Conservation (phyloP, 2,888 invertebrate species). For the Stenoptilia bipunctidactyla region DNA sequence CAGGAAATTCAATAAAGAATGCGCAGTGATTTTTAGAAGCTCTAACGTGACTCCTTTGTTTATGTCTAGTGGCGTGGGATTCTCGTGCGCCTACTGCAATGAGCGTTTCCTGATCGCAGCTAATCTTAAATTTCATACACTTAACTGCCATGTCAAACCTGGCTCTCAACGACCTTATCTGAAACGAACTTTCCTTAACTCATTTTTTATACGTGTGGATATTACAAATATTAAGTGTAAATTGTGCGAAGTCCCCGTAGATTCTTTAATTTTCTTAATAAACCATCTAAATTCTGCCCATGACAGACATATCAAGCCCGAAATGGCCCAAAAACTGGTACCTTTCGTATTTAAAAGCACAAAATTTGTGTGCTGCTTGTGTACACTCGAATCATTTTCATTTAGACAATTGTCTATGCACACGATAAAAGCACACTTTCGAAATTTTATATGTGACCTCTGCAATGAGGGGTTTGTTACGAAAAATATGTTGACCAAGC, state of each 20-base stretch:
- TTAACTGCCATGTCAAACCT: slow-evolving; percentile 19
- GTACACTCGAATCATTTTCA: neutral
- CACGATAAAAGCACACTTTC: neutral
- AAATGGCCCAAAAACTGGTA: neutral
- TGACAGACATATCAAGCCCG: neutral
- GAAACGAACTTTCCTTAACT: no score
- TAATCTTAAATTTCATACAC: slow-evolving; percentile 33
- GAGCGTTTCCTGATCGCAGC: slow-evolving; percentile 23
- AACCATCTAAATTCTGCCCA: neutral
- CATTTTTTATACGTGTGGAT: neutral
- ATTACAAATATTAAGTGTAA: neutral
- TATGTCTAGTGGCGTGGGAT: slow-evolving; percentile 26
- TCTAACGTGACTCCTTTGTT: slow-evolving; percentile 35
- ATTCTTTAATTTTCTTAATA: neutral
- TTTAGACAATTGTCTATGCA: neutral
- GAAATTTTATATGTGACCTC: slow-evolving; percentile 28
- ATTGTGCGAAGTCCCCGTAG: neutral
- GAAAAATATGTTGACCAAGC: neutral
- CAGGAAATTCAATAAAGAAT: no score
- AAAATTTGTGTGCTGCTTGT: neutral
- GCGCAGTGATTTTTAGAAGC: no score
- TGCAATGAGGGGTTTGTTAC: slow-evolving; percentile 12
- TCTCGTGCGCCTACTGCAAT: slow-evolving; percentile 32
- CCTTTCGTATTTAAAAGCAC: neutral
- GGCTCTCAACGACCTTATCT: no score